A percentile compares a stretch with the other conserved stretches of the same genome.
phyloP scores from a whole-genome alignment of 2,888 invertebrate genomes.

The Aethes cnicana region DNA sequence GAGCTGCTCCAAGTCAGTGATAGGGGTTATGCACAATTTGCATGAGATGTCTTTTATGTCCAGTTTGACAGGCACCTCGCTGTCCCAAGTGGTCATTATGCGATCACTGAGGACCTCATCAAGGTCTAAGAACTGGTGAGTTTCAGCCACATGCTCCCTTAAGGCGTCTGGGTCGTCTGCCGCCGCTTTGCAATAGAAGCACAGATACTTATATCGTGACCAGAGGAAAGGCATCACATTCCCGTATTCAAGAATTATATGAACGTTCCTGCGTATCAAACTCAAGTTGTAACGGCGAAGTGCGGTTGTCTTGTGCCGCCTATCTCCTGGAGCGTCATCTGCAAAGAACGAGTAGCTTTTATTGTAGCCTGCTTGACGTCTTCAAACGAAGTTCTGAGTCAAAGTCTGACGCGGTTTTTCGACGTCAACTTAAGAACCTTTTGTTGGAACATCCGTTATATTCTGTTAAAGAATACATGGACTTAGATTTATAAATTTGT shows the following conservation, averaged over 20 bases:
- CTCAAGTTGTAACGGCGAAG: constrained; percentile 15
- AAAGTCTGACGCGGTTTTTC: too few species aligned
- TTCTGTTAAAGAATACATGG: too few species aligned
- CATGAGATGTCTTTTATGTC: constrained; percentile 28
- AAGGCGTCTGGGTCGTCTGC: constrained; percentile 17
- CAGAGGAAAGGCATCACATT: constrained; percentile 32
- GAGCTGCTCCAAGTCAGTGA: not conserved
- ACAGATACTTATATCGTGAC: constrained; percentile 26
- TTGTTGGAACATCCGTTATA: too few species aligned
- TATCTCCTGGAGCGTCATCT: constrained; percentile 22
- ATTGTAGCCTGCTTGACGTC: constrained; percentile 17
- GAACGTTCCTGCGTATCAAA: constrained; percentile 25
- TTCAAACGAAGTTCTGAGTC: too few species aligned
- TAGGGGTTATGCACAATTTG: constrained; percentile 20
- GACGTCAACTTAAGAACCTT: too few species aligned
- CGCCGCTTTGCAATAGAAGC: constrained; percentile 29
- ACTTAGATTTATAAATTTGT: too few species aligned
- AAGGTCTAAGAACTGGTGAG: constrained; percentile 23
- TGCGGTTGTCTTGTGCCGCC: constrained; percentile 18
- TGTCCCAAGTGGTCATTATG: constrained; percentile 21
- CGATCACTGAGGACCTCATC: constrained; percentile 15
- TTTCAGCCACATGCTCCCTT: constrained; percentile 13
- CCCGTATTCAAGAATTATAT: constrained; percentile 27
- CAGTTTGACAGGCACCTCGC: constrained; percentile 28
- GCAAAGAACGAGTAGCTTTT: constrained; percentile 29